A percentile compares a stretch with the other conserved stretches of the same genome.
Conservation (phyloP, 2,113 vertebrate species). For the Corythaixoides concolor region DNA sequence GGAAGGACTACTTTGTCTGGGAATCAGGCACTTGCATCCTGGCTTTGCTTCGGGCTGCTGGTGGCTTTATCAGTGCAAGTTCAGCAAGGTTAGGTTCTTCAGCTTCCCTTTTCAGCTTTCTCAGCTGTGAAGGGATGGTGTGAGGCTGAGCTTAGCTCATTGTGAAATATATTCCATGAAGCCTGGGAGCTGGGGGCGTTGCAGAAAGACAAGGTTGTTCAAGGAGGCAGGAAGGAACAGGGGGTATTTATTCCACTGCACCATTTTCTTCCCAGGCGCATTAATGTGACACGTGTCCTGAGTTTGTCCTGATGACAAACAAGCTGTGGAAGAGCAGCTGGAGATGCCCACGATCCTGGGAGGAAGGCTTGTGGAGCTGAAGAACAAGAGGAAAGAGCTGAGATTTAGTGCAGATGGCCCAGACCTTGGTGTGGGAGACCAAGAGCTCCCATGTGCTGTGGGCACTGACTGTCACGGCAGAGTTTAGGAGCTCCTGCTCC, state of each 20-base stretch:
- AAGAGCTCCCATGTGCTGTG: background rate
- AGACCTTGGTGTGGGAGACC: background rate
- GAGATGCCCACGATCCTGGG: background rate
- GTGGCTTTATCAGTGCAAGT: background rate
- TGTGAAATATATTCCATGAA: constrained; percentile 16
- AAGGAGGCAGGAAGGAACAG: background rate
- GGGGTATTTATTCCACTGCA: background rate
- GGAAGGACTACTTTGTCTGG: background rate
- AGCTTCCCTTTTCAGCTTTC: constrained; percentile 31
- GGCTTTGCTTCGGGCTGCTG: background rate
- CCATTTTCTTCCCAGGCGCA: background rate
- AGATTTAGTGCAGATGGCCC: background rate
- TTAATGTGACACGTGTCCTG: background rate
- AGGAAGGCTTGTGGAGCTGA: background rate
- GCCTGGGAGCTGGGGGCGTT: constrained; percentile 1
- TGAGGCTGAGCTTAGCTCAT: constrained; percentile 44
- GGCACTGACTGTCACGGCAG: background rate
- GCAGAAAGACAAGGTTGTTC: constrained; percentile 39
- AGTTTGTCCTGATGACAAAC: background rate
- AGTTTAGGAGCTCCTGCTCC: background rate
- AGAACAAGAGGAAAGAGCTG: background rate
- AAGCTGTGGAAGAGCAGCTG: background rate
- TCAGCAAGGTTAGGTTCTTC: constrained; percentile 30
- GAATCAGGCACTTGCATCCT: background rate
- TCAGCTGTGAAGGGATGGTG: background rate